A percentile compares a stretch with the other conserved stretches of the same genome.
These are phyloP conservation scores for Ectemnius cavifrons DNA, from an alignment of 2,888 invertebrate species.

Conservation along the genomic window DNA sequence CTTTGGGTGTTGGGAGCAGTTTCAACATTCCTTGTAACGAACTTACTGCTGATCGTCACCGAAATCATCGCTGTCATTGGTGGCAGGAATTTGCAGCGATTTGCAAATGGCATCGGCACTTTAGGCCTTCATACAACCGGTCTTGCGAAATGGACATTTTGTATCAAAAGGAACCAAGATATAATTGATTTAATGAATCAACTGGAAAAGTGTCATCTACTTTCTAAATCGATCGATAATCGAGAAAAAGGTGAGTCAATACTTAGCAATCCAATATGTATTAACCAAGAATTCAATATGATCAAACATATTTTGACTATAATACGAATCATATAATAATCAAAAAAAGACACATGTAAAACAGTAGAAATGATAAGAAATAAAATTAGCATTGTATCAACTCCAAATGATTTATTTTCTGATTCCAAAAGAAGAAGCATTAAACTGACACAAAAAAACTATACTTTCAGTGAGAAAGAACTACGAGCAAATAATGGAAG, in stretches of 20 bases:
- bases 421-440: too few species aligned
- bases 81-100: constrained; percentile 38
- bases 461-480: not conserved
- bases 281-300: too few species aligned
- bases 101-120: constrained; percentile 52
- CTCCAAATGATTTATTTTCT: too few species aligned
- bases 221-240: constrained; percentile 45
- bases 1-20: constrained; percentile 30
- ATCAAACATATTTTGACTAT: too few species aligned
- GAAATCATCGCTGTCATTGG: constrained; percentile 44
- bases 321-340: too few species aligned
- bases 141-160: constrained; percentile 62
- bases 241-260: constrained; percentile 21
- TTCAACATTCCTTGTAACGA: constrained; percentile 22
- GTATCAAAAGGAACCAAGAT: constrained; percentile 40
- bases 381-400: too few species aligned
- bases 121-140: constrained; percentile 55
- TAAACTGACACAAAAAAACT: too few species aligned
- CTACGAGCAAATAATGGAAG: constrained; percentile 29
- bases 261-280: too few species aligned
- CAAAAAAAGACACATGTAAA: too few species aligned
- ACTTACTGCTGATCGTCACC: constrained; percentile 41
- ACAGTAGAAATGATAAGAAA: too few species aligned
- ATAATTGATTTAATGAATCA: constrained; percentile 41
- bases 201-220: constrained; percentile 53